A percentile compares a stretch with the other conserved stretches of the same genome.
Evolutionary conservation across 2,797 vertebrate species (phyloP).

Genomic region (Graptemys geographica): DNA sequence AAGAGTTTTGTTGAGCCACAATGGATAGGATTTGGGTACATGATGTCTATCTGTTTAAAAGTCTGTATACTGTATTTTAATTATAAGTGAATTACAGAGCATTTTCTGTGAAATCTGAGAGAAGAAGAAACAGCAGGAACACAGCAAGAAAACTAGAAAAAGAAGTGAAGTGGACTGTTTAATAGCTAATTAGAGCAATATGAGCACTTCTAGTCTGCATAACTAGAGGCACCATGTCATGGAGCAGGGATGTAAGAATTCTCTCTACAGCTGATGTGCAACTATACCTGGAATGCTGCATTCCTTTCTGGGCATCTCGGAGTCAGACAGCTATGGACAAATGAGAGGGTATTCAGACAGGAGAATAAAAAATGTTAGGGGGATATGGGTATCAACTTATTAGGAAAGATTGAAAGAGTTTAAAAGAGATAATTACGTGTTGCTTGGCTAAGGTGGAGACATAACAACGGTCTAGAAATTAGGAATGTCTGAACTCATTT

Average conservation of each 20-base stretch:
- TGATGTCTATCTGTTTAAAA: slow-evolving; percentile 42
- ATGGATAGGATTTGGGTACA: not conserved
- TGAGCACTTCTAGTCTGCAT: slow-evolving; percentile 46
- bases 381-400: not conserved
- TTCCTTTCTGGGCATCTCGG: slow-evolving; percentile 26
- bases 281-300: slow-evolving; percentile 22
- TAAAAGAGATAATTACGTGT: not conserved
- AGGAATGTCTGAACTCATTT: not conserved
- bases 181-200: slow-evolving; percentile 68
- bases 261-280: not conserved
- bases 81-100: slow-evolving; percentile 17
- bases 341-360: slow-evolving; percentile 1
- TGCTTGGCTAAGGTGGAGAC: not conserved
- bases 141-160: slow-evolving; percentile 40
- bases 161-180: slow-evolving; percentile 51
- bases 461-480: not conserved
- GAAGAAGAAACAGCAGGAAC: slow-evolving; percentile 47
- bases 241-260: not conserved
- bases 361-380: slow-evolving; percentile 3
- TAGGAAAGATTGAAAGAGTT: not conserved
- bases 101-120: slow-evolving; percentile 34
- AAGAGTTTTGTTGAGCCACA: not conserved
- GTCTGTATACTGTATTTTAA: slow-evolving; percentile 13
- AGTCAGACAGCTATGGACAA: not conserved
- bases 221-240: slow-evolving; percentile 38